phyloP scores from a whole-genome alignment of 2,113 vertebrate genomes.

The Monopterus albus region DNA sequence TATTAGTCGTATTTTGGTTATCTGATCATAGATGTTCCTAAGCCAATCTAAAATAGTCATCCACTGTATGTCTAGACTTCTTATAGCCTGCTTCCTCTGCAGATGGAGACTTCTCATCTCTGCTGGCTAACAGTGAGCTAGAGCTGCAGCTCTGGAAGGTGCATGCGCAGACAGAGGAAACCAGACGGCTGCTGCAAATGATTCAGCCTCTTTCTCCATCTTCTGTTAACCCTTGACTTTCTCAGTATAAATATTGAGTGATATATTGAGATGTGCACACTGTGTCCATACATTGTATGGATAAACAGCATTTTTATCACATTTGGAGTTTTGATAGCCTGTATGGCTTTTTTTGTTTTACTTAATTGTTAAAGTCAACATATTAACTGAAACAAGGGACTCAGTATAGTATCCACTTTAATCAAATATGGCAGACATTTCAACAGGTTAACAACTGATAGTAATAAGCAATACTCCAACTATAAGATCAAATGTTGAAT shows the following conservation, averaged over 20 bases:
- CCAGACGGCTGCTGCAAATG: conserved; percentile 52
- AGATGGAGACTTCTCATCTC: conserved; percentile 58
- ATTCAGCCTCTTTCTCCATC: conserved; percentile 32
- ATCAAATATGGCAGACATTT: conserved; percentile 49
- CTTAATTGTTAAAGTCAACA: conserved; percentile 9
- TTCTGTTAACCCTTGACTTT: conserved; percentile 4
- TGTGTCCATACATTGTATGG: not conserved
- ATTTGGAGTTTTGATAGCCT: conserved; percentile 2
- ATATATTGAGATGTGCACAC: not conserved
- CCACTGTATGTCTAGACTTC: not conserved
- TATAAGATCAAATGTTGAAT: conserved; percentile 53
- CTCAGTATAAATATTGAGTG: not conserved
- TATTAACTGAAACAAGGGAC: conserved; percentile 27
- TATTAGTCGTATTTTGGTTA: not conserved
- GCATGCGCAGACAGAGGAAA: conserved; percentile 60
- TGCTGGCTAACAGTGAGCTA: conserved; percentile 45
- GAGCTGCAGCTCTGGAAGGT: conserved; percentile 49
- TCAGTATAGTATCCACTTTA: conserved; percentile 61
- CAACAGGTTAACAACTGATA: conserved; percentile 43
- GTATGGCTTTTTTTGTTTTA: too few species aligned
- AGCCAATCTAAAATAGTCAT: not conserved
- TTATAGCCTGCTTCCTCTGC: conserved; percentile 15
- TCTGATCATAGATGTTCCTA: not conserved
- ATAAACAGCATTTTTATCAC: not conserved
- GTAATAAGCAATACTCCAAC: conserved; percentile 49